Evolutionary conservation across 2,888 invertebrate species (phyloP).

Genomic region (Torymus auratus): DNA sequence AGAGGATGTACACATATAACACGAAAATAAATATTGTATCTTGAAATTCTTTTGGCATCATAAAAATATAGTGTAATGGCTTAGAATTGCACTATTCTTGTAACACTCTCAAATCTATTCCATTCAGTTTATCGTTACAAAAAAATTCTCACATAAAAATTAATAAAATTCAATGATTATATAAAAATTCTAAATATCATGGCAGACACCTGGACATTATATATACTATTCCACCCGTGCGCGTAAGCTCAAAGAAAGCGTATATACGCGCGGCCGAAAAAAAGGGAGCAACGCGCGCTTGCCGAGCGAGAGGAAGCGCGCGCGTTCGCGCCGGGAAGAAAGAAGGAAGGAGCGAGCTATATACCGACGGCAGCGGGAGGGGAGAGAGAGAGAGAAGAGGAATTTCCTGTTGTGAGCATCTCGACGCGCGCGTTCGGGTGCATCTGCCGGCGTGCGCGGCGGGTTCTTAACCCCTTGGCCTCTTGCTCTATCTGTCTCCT

Average conservation of each 20-base stretch:
- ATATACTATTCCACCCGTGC: no score
- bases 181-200: no score
- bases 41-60: no score
- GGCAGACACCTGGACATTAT: no score
- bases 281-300: conserved; percentile 16
- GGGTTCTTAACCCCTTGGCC: conserved; percentile 54
- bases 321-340: neutral
- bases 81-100: no score
- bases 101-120: no score
- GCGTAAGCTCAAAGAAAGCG: neutral
- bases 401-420: conserved; percentile 75
- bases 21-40: no score
- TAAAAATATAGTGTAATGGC: no score
- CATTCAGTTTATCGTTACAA: no score
- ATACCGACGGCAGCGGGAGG: conserved; percentile 29
- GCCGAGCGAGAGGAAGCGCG: conserved; percentile 37
- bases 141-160: no score
- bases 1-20: no score
- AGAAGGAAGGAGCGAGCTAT: conserved; percentile 46
- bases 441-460: conserved; percentile 56
- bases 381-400: conserved; percentile 64
- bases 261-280: neutral
- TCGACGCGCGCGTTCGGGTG: conserved; percentile 63
- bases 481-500: conserved; percentile 50
- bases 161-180: no score